Conservation (phyloP, 2,113 vertebrate species). For the Megalops atlanticus region DNA sequence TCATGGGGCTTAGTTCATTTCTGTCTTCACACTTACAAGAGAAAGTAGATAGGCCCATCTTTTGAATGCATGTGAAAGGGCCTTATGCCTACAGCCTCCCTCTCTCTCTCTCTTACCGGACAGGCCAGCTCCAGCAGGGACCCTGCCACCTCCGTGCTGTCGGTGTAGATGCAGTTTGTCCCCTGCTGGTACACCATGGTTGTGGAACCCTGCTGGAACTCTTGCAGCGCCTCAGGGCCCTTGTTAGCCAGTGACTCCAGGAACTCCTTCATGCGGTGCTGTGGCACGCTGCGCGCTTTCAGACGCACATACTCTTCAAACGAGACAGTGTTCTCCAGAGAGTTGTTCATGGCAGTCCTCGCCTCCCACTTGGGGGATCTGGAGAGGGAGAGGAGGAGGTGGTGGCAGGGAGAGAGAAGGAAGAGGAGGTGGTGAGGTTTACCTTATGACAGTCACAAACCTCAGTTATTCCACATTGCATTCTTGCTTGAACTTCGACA, state of each 20-base stretch:
- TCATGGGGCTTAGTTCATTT: neutral
- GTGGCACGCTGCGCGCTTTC: conserved; percentile 93
- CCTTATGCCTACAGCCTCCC: neutral
- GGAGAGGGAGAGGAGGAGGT: neutral
- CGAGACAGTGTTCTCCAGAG: conserved; percentile 95
- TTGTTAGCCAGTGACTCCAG: conserved; percentile 93
- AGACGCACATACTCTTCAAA: conserved; percentile 98
- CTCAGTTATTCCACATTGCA: too few relatives aligned
- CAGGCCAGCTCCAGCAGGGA: conserved; percentile 96
- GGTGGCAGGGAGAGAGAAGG: neutral
- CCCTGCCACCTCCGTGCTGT: conserved; percentile 98
- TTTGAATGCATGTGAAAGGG: neutral
- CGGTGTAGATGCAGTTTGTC: conserved; percentile 93
- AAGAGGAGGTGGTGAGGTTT: neutral
- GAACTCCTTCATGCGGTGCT: conserved; percentile 99
- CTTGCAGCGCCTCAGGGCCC: conserved; percentile 93
- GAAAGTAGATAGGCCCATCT: neutral
- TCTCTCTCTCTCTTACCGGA: conserved; percentile 86
- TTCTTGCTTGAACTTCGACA: too few relatives aligned
- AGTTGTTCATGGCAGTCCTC: conserved; percentile 91
- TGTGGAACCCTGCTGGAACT: conserved; percentile 91
- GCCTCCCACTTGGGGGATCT: conserved; percentile 35
- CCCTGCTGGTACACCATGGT: conserved; percentile 96
- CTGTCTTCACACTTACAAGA: neutral
- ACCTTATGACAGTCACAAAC: too few relatives aligned